Evolutionary conservation across 2,888 invertebrate species (phyloP), one percentile per base, ranked within the genome.

Genomic region (Synanthedon andrenaeformis): DNA sequence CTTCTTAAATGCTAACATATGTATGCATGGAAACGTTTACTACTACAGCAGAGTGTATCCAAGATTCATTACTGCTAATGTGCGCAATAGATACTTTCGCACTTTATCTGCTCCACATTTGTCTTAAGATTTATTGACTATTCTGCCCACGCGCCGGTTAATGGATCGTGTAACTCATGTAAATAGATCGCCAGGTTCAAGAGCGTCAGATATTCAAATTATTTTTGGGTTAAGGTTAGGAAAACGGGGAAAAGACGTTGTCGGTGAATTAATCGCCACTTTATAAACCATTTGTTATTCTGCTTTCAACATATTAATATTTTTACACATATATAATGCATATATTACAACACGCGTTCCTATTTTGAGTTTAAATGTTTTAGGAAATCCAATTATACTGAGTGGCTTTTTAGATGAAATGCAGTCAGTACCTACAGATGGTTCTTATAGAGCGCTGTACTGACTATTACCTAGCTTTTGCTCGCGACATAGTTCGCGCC

Each of bases 71-170:
- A 52, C 13, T 11, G 17, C 23, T 49, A 51, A 59, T 35, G 35
- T 35, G 8, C 10, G 35, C 6, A 35, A 35, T 59, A 64, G 65
- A 69, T 63, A 62, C 62, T 58, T 62, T 59, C 57, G 61, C 60
- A 59, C 59, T 56, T 54, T 59, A 66, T 65, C 62, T 59, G 59
- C 58, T 57, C 56, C 61, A 60, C 61, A 65, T 66, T 70, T 66
- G 69, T 69, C 70, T 64, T 53, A 58, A 58, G 66, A 70, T 76
- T 73, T 73, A 78, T 72, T 67, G 63, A 58, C 61, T 57, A 62
- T 57, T 57, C 60, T 52, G 60, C 74, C 73, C 66, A 73, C 75
- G 64, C 68, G 55, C 53, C 45, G 12, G 53, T 58, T 65, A 69
- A 67, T 71, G 65, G 63, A 66, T 64, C 60, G 63, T 62, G 57